phyloP scores from a whole-genome alignment of 1,140 invertebrate species.

The Aphaenogaster floridana region DNA sequence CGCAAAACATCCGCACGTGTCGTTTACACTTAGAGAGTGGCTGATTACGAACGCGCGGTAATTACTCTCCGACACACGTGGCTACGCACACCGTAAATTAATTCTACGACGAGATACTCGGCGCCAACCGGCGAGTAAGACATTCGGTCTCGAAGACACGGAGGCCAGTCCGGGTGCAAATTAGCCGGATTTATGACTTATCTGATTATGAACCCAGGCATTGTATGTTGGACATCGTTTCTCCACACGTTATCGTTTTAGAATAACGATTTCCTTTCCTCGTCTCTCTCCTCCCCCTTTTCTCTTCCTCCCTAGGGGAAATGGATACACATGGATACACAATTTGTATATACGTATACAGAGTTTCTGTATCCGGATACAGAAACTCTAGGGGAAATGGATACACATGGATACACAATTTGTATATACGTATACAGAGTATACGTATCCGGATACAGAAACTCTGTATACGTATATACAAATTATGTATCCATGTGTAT shows the following conservation, averaged over 20 bases:
- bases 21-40: constrained; percentile 35
- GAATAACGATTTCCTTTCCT: too few species aligned
- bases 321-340: too few species aligned
- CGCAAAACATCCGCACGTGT: constrained; percentile 28
- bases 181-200: neutral
- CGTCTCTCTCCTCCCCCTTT: neutral
- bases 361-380: too few species aligned
- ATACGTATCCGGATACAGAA: too few species aligned
- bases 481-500: too few species aligned
- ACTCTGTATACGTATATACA: too few species aligned
- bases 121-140: neutral
- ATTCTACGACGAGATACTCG: neutral
- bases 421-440: too few species aligned
- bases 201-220: neutral
- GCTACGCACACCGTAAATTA: constrained; percentile 40
- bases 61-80: constrained; percentile 35
- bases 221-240: too few species aligned
- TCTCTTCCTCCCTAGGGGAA: neutral
- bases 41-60: constrained; percentile 27
- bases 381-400: too few species aligned
- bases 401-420: too few species aligned
- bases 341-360: too few species aligned
- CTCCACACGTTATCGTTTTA: too few species aligned
- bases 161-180: neutral
- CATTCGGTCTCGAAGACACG: neutral